Evolutionary conservation across 2,888 invertebrate species (phyloP).

Genomic region (Trichopoda pennipes): DNA sequence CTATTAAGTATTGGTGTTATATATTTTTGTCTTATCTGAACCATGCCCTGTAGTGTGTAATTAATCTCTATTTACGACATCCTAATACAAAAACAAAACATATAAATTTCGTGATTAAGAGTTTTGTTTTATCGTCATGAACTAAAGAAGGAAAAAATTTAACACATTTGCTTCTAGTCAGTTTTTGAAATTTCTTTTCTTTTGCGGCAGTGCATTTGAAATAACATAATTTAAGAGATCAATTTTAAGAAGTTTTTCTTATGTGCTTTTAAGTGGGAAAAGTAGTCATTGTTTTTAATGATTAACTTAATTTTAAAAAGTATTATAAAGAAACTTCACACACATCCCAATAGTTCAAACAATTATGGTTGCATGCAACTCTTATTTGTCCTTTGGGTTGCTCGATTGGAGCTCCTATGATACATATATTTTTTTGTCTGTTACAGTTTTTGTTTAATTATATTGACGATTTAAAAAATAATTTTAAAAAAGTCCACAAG

Average conservation of each 20-base stretch:
- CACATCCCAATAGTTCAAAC: too few relatives aligned
- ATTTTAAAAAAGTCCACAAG: too few relatives aligned
- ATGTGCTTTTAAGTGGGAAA: neutral
- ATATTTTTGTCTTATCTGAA: conserved; percentile 46
- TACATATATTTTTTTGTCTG: too few relatives aligned
- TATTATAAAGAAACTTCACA: too few relatives aligned
- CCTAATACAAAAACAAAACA: conserved; percentile 53
- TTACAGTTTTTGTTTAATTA: too few relatives aligned
- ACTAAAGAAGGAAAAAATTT: conserved; percentile 41
- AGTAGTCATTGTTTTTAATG: too few relatives aligned
- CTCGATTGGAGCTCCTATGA: too few relatives aligned
- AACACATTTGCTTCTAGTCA: conserved; percentile 58
- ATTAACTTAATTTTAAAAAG: too few relatives aligned
- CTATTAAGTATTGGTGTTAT: conserved; percentile 46
- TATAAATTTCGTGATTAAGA: conserved; percentile 58
- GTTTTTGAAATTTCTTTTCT: neutral
- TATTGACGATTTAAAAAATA: too few relatives aligned
- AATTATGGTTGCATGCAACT: too few relatives aligned
- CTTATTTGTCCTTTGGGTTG: too few relatives aligned
- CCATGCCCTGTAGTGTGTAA: conserved; percentile 71
- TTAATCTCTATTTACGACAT: conserved; percentile 70
- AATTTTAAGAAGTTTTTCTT: neutral
- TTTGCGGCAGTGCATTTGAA: neutral
- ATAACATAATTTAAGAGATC: neutral
- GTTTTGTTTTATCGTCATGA: conserved; percentile 55